phyloP scores from a whole-genome alignment of 2,888 invertebrate genomes.

The Drosophila demipolita region DNA sequence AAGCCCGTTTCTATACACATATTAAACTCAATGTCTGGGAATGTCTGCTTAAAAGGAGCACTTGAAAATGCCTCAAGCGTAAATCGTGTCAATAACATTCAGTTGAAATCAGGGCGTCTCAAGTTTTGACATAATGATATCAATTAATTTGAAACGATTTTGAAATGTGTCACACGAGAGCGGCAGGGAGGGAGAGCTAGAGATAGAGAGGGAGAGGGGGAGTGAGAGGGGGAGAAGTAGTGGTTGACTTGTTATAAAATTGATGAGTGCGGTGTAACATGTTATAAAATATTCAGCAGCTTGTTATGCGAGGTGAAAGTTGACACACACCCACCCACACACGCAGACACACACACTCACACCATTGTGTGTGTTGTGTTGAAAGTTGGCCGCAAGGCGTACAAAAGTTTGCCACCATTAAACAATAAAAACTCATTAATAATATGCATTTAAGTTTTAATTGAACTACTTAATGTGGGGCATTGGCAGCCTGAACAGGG shows the following conservation, averaged over 20 bases:
- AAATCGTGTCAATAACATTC: conserved; percentile 24
- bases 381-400: conserved; percentile 56
- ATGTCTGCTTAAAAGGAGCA: conserved; percentile 3
- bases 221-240: neutral
- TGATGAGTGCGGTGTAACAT: conserved; percentile 55
- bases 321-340: conserved; percentile 16
- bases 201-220: too few species aligned
- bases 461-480: conserved; percentile 76
- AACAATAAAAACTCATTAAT: conserved; percentile 80
- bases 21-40: conserved; percentile 7
- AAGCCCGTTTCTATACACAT: conserved; percentile 1
- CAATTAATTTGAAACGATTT: conserved; percentile 51
- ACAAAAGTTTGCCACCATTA: conserved; percentile 66
- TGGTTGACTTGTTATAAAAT: conserved; percentile 31
- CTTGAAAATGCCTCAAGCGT: conserved; percentile 14
- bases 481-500: neutral
- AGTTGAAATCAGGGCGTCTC: conserved; percentile 1
- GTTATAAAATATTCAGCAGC: conserved; percentile 63
- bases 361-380: conserved; percentile 1
- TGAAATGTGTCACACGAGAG: conserved; percentile 37
- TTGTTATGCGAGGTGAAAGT: conserved; percentile 32
- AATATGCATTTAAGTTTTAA: conserved; percentile 78
- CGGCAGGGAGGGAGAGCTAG: neutral
- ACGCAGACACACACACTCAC: neutral
- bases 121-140: conserved; percentile 31